Evolutionary conservation across 2,888 invertebrate genomes (phyloP).

Genomic region (Uropetala carovei): DNA sequence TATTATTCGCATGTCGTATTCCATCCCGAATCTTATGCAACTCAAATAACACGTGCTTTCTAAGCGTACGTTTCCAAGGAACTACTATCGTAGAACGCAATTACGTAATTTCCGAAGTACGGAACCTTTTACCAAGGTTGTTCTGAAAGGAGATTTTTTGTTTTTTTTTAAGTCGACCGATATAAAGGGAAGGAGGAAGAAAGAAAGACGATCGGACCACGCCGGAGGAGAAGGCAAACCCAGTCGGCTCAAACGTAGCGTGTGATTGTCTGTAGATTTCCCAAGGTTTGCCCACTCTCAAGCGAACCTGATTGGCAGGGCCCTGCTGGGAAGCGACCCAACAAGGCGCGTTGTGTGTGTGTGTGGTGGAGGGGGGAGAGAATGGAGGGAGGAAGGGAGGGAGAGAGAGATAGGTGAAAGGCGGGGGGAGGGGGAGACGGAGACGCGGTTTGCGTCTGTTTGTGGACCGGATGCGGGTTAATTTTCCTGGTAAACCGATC

Average conservation of each 20-base stretch:
- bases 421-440: not conserved
- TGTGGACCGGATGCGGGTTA: not conserved
- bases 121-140: too few species aligned
- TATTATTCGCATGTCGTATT: too few species aligned
- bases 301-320: conserved; percentile 47
- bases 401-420: not conserved
- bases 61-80: too few species aligned
- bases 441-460: not conserved
- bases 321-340: conserved; percentile 10
- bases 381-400: not conserved
- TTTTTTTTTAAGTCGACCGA: too few species aligned
- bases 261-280: conserved; percentile 43
- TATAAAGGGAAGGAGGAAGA: too few species aligned
- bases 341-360: not conserved
- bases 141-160: too few species aligned
- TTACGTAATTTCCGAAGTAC: too few species aligned
- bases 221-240: not conserved
- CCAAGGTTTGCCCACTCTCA: conserved; percentile 39
- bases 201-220: too few species aligned
- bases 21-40: too few species aligned
- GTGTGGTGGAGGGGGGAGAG: not conserved
- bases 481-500: not conserved
- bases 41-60: too few species aligned
- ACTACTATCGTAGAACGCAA: too few species aligned
- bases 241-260: not conserved